Evolutionary conservation across 1,140 invertebrate species (phyloP).

Genomic region (Yoshiicerus persimilis): DNA sequence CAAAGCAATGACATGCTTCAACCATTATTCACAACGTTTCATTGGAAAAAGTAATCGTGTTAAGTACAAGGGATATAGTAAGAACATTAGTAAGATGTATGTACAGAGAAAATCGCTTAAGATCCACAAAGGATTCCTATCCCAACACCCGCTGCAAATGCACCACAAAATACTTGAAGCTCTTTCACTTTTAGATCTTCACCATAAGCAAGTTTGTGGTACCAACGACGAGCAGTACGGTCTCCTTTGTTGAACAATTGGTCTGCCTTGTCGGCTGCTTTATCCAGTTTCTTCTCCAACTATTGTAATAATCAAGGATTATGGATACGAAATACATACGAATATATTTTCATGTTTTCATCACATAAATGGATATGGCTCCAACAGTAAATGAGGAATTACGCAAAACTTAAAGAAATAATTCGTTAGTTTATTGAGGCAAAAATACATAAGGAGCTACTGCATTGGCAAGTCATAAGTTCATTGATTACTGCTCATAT

Average conservation of each 20-base stretch:
- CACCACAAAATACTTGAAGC: conserved; percentile 72
- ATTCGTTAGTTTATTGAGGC: neutral
- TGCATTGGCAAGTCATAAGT: neutral
- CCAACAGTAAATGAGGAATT: conserved; percentile 42
- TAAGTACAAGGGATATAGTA: neutral
- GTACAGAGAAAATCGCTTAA: neutral
- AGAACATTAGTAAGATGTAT: neutral
- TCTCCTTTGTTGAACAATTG: conserved; percentile 67
- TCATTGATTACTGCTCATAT: neutral
- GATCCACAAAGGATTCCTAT: conserved; percentile 58
- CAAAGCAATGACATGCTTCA: neutral
- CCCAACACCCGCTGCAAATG: conserved; percentile 71
- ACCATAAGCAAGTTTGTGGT: conserved; percentile 65
- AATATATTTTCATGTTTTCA: too few species aligned
- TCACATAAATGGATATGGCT: too few species aligned
- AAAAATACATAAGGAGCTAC: neutral
- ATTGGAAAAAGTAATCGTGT: neutral
- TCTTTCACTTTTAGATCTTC: conserved; percentile 62
- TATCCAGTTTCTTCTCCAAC: conserved; percentile 74
- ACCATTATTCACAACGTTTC: neutral
- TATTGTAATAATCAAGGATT: conserved; percentile 67
- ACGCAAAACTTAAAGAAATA: neutral
- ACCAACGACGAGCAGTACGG: conserved; percentile 69
- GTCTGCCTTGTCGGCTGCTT: conserved; percentile 76
- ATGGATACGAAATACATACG: too few species aligned